phyloP scores from a whole-genome alignment of 2,888 invertebrate genomes.

The Sycophila texana region DNA sequence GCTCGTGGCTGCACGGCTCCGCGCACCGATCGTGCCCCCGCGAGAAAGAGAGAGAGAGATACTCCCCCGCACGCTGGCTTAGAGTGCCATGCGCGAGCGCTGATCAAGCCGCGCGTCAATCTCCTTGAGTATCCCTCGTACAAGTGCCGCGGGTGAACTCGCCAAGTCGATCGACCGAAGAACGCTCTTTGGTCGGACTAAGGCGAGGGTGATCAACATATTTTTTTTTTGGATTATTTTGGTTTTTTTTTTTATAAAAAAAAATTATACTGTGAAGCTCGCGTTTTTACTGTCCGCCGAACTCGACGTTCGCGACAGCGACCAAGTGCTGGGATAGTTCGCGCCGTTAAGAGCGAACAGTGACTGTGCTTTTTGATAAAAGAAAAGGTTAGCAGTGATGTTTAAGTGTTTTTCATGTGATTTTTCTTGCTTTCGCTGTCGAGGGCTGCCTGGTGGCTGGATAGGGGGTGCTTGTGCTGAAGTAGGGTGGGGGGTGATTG shows the following conservation, averaged over 20 bases:
- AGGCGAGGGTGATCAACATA: neutral
- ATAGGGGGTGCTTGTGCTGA: neutral
- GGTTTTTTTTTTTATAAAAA: neutral
- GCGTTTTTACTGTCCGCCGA: neutral
- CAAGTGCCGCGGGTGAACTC: too few relatives aligned
- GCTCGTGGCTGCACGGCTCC: slow-evolving; percentile 19
- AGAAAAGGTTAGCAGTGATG: slow-evolving; percentile 24
- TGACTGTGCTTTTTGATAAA: neutral
- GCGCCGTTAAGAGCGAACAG: neutral
- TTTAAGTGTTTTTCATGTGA: slow-evolving; percentile 1
- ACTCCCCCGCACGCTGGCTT: too few relatives aligned
- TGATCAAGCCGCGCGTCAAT: too few relatives aligned
- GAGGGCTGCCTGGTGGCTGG: neutral
- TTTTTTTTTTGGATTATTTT: neutral
- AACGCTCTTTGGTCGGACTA: too few relatives aligned
- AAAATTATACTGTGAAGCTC: neutral
- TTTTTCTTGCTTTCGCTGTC: too few relatives aligned
- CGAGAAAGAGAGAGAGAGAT: too few relatives aligned
- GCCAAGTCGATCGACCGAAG: too few relatives aligned
- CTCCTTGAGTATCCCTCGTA: too few relatives aligned
- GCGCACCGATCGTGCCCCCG: too few relatives aligned
- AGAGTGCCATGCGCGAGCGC: too few relatives aligned
- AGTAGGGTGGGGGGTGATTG: neutral
- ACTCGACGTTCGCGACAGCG: neutral
- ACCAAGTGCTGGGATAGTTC: neutral